A percentile compares a stretch with the other conserved stretches of the same genome.
These are phyloP conservation scores for Oceanites oceanicus DNA, from an alignment of 2,113 vertebrate species.

Conservation along the genomic window DNA sequence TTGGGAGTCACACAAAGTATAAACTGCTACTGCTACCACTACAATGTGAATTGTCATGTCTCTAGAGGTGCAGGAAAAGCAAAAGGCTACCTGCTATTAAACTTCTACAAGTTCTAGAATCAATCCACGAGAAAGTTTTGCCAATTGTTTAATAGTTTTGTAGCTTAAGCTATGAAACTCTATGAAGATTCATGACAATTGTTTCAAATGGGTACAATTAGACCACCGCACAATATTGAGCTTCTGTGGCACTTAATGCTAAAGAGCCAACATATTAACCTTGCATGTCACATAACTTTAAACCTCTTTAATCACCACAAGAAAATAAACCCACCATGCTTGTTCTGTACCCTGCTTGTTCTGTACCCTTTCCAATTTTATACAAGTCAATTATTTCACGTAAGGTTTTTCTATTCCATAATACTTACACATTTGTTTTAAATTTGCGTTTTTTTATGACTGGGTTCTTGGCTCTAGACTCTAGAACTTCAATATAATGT, in stretches of 20 bases:
- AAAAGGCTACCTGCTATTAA: not conserved
- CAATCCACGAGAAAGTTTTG: not conserved
- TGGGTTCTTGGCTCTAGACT: conserved; percentile 74
- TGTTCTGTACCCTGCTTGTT: not conserved
- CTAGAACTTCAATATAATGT: conserved; percentile 84
- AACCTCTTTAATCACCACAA: not conserved
- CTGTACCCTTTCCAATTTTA: not conserved
- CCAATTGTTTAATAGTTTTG: not conserved
- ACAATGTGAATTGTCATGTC: not conserved
- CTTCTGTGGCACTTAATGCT: not conserved
- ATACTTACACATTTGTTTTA: conserved; percentile 87
- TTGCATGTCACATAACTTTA: not conserved
- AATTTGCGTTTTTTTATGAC: conserved; percentile 75
- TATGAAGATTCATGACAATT: not conserved
- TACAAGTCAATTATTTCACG: not conserved
- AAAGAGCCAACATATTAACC: not conserved
- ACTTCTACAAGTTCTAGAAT: not conserved
- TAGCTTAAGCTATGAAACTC: not conserved
- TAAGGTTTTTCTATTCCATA: not conserved
- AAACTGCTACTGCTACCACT: not conserved
- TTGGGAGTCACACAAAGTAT: not conserved
- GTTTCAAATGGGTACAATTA: not conserved
- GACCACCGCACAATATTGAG: not conserved
- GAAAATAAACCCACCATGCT: not conserved
- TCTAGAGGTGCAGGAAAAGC: not conserved